Conservation (phyloP, 1,140 invertebrate species). For the Coelopa frigida region DNA sequence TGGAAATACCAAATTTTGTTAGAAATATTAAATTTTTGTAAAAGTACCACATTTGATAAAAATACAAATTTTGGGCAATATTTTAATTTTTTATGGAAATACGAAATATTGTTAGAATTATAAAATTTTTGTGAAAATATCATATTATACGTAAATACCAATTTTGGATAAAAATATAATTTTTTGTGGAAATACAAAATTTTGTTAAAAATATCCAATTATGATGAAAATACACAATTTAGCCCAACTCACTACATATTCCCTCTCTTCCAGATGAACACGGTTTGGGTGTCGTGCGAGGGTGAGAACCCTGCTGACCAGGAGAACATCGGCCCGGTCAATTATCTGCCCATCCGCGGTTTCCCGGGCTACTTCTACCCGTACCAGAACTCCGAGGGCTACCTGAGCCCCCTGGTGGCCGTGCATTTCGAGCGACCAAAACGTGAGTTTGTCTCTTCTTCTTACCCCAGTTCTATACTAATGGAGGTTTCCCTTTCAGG, state of each 20-base stretch:
- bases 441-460: slow-evolving; percentile 66
- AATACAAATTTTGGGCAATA: too few species aligned
- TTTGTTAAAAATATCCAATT: neutral
- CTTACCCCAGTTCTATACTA: too few species aligned
- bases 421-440: slow-evolving; percentile 71
- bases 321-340: slow-evolving; percentile 76
- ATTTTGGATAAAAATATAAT: too few species aligned
- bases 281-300: slow-evolving; percentile 80
- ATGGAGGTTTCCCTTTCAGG: slow-evolving; percentile 48
- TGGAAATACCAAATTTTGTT: too few species aligned
- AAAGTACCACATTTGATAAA: too few species aligned
- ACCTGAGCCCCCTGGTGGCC: slow-evolving; percentile 80
- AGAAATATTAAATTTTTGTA: too few species aligned
- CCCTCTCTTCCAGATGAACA: slow-evolving; percentile 54
- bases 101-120: too few species aligned
- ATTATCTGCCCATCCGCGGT: slow-evolving; percentile 63
- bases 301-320: slow-evolving; percentile 84
- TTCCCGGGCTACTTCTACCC: slow-evolving; percentile 80
- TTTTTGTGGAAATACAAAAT: neutral
- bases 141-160: too few species aligned
- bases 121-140: too few species aligned
- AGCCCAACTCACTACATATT: too few species aligned
- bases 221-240: too few species aligned
- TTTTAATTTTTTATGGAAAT: too few species aligned
- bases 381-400: slow-evolving; percentile 72